phyloP scores from a whole-genome alignment of 2,888 invertebrate genomes.

The Epirrita christyi region DNA sequence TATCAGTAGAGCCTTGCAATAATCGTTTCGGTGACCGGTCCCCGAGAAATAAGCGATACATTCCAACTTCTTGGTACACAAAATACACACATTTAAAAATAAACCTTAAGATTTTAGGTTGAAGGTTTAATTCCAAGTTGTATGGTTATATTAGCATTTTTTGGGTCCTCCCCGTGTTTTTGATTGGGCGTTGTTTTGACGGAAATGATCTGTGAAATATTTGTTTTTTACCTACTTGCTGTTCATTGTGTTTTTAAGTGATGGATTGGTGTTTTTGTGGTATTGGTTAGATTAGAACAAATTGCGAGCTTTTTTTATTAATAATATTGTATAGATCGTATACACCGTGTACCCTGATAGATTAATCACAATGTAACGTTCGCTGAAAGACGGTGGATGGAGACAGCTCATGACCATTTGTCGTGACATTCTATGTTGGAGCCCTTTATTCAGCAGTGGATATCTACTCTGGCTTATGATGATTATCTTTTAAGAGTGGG shows the following conservation, averaged over 20 bases:
- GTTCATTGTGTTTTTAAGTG: conserved; percentile 27
- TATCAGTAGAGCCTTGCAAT: conserved; percentile 30
- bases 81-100: neutral
- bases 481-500: too few relatives aligned
- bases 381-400: too few relatives aligned
- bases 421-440: too few relatives aligned
- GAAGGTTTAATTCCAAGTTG: conserved; percentile 18
- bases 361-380: too few relatives aligned
- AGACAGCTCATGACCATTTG: too few relatives aligned
- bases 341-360: too few relatives aligned
- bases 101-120: conserved; percentile 33
- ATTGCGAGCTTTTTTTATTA: too few relatives aligned
- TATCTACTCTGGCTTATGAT: too few relatives aligned
- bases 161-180: conserved; percentile 40
- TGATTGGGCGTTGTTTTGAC: conserved; percentile 72
- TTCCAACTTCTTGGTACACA: conserved; percentile 24
- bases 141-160: conserved; percentile 21
- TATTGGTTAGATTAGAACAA: too few relatives aligned
- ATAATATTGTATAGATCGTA: too few relatives aligned
- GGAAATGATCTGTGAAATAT: conserved; percentile 45
- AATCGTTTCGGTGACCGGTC: conserved; percentile 47
- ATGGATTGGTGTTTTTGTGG: conserved; percentile 30
- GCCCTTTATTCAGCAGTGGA: too few relatives aligned
- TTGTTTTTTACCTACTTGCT: neutral
- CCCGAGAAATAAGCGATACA: conserved; percentile 56